Evolutionary conservation across 2,888 invertebrate species (phyloP).

Genomic region (Marronus borbonicus): DNA sequence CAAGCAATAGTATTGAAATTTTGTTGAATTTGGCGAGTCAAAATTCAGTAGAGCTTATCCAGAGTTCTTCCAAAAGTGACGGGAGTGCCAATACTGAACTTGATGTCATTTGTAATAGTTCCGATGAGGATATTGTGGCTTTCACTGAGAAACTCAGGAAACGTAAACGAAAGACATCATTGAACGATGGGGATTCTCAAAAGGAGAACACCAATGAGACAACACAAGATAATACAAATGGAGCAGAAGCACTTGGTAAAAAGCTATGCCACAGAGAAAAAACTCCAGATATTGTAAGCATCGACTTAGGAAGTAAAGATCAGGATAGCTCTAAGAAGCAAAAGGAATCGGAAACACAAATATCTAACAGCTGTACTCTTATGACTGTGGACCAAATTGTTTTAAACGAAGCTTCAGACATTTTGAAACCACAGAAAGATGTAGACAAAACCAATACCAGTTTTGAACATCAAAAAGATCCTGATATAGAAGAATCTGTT

Average conservation of each 20-base stretch:
- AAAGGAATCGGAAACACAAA: too few relatives aligned
- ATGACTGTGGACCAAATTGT: too few relatives aligned
- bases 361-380: too few relatives aligned
- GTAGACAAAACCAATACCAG: too few relatives aligned
- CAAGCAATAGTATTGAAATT: not conserved
- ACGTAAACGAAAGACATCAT: not conserved
- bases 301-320: not conserved
- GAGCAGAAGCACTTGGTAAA: not conserved
- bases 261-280: not conserved
- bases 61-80: not conserved
- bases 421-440: too few relatives aligned
- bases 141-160: not conserved
- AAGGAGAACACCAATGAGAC: not conserved
- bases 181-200: not conserved
- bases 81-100: not conserved
- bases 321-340: too few relatives aligned
- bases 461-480: too few relatives aligned
- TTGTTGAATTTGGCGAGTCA: not conserved
- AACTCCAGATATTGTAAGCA: not conserved
- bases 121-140: constrained; percentile 22
- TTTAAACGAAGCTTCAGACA: too few relatives aligned
- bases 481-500: too few relatives aligned
- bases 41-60: not conserved
- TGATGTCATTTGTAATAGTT: constrained; percentile 14
- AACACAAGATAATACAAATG: not conserved